Evolutionary conservation across 2,888 invertebrate species (phyloP).

Genomic region (Sicus ferrugineus): DNA sequence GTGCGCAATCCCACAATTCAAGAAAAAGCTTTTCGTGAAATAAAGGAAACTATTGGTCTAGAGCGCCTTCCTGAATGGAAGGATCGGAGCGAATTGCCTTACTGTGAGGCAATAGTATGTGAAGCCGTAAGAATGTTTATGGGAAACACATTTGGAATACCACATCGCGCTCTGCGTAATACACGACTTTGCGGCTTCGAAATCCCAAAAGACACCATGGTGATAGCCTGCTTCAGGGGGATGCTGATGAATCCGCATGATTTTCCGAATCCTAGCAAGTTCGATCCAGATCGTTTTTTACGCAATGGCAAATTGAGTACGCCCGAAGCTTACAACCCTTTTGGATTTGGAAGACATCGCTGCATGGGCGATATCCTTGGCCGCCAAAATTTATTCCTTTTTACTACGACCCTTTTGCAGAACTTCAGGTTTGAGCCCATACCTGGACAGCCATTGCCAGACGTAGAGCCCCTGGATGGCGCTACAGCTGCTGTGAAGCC

Average conservation of each 20-base stretch:
- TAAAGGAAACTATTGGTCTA: slow-evolving; percentile 77
- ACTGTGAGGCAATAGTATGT: slow-evolving; percentile 78
- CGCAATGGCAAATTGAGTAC: slow-evolving; percentile 69
- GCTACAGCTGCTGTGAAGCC: slow-evolving; percentile 80
- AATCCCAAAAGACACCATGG: slow-evolving; percentile 85
- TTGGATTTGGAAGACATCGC: slow-evolving; percentile 79
- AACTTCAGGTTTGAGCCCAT: slow-evolving; percentile 73
- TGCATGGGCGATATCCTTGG: slow-evolving; percentile 83
- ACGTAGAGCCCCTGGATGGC: slow-evolving; percentile 76
- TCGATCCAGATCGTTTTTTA: slow-evolving; percentile 80
- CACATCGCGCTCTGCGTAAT: slow-evolving; percentile 78
- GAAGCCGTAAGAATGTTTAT: slow-evolving; percentile 83
- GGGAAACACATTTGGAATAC: slow-evolving; percentile 80
- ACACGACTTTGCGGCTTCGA: slow-evolving; percentile 76
- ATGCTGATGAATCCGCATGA: slow-evolving; percentile 74
- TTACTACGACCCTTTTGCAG: slow-evolving; percentile 77
- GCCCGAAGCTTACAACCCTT: slow-evolving; percentile 79
- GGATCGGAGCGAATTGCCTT: slow-evolving; percentile 81
- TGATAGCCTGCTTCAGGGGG: slow-evolving; percentile 78
- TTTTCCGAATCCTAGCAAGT: slow-evolving; percentile 75
- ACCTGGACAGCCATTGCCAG: slow-evolving; percentile 71
- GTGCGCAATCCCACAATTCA: slow-evolving; percentile 77
- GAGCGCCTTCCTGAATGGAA: slow-evolving; percentile 74
- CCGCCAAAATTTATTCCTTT: slow-evolving; percentile 80
- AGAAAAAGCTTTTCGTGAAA: slow-evolving; percentile 78